Base-by-base conservation (phyloP, 35 echinoderm and acorn worm genomes). In the Apostichopus parvimensis region DNA sequence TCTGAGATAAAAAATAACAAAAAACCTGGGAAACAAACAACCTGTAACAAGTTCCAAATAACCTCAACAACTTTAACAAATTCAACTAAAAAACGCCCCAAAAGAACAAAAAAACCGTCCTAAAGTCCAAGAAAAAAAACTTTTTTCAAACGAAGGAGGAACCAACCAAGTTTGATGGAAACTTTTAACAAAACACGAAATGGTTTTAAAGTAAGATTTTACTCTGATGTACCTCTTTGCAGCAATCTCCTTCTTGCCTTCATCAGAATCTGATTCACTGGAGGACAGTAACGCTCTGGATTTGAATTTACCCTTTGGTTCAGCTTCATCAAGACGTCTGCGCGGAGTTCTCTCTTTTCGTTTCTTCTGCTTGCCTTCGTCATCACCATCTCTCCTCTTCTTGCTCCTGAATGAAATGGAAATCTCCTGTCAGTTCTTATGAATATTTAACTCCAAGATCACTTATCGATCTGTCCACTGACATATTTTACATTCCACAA, bases 211-310 rank as follows among this genome's bases (percentile, higher is more conserved):
- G 4, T 60, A 60, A 60, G 58, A 60, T 60, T 12, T 60, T 60
- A 60, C 58, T 12, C 15, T 8, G 23, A 77, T 53, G 23, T 62
- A 95, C 94, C 91, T 91, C 34, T 92, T 53, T 9, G 77, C 91
- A 15, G 87, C 83, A 54, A 94, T 95, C 24, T 94, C 91, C 53
- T 93, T 94, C 57, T 86, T 95, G 12, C 94, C 96, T 23, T 83
- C 93, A 73, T 99, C 97, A 0, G 97, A 98, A 79, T 98, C 97
- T 6, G 97, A 98, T 53, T 98, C 97, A 53, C 95, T 98, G 53
- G 97, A 98, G 52, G 97, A 98, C 8, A 98, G 59, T 61, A 96
- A 90, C 5, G 97, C 97, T 85, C 94, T 96, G 25, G 95, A 95
- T 73, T 99, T 96, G 73, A 96, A 93, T 79, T 96, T 99, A 6